A percentile compares a stretch with the other conserved stretches of the same genome.
phyloP scores from a whole-genome alignment of 2,113 vertebrate genomes.

The Sturnus vulgaris region DNA sequence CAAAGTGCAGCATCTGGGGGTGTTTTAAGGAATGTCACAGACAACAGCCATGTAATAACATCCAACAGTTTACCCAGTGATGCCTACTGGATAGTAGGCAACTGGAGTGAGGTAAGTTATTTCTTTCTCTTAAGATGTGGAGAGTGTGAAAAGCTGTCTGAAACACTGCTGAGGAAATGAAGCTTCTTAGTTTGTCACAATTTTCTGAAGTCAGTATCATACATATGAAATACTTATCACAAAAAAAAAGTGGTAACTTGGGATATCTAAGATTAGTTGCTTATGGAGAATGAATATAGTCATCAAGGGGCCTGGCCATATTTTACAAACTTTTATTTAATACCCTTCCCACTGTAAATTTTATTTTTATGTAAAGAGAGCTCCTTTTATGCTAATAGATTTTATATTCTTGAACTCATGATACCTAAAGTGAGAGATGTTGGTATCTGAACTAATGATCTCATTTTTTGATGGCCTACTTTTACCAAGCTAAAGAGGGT shows the following conservation, averaged over 20 bases:
- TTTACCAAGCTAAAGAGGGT: not conserved
- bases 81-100: constrained; percentile 83
- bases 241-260: not conserved
- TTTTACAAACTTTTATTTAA: not conserved
- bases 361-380: not conserved
- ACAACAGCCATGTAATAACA: constrained; percentile 30
- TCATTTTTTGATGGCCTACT: not conserved
- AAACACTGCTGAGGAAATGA: not conserved
- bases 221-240: not conserved
- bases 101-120: constrained; percentile 74
- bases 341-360: not conserved
- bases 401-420: not conserved
- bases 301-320: not conserved
- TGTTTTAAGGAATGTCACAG: constrained; percentile 14
- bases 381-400: not conserved
- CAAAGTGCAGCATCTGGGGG: not conserved
- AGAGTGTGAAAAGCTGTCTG: not conserved
- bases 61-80: constrained; percentile 19
- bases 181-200: not conserved
- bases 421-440: not conserved
- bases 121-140: not conserved
- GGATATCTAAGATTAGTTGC: not conserved
- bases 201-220: not conserved
- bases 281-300: not conserved
- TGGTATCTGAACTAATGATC: not conserved